These are phyloP conservation scores for Pachypeltis micranthus DNA, from an alignment of 1,140 invertebrate genomes.

Conservation along the genomic window DNA sequence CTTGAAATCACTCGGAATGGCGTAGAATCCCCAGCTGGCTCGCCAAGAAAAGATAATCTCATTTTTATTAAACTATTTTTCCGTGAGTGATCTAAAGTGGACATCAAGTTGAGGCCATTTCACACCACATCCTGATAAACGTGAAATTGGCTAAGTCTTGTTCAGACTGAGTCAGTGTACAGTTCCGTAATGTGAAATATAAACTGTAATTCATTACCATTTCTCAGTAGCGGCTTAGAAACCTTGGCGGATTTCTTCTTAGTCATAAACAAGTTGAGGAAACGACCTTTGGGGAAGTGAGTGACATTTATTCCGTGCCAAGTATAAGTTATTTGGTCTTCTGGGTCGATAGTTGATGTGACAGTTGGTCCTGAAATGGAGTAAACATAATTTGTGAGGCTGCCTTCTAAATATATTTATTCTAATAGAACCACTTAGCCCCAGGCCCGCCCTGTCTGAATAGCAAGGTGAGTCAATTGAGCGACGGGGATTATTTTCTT, in stretches of 20 bases:
- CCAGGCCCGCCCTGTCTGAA: too few species aligned
- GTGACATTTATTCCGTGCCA: neutral
- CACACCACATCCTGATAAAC: too few species aligned
- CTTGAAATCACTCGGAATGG: too few species aligned
- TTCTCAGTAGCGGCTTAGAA: neutral
- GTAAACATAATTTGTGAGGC: too few species aligned
- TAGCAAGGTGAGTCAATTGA: too few species aligned
- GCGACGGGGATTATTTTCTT: too few species aligned
- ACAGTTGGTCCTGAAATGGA: too few species aligned
- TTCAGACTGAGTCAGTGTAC: neutral
- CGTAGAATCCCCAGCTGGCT: too few species aligned
- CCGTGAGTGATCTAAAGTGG: neutral
- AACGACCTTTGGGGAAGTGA: neutral
- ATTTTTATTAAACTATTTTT: too few species aligned
- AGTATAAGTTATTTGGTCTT: neutral
- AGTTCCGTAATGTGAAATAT: neutral
- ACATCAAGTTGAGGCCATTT: neutral
- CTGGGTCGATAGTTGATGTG: neutral
- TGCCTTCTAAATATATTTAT: too few species aligned
- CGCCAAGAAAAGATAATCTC: neutral
- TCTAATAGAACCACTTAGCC: too few species aligned
- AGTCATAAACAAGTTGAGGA: neutral
- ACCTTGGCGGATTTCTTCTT: neutral
- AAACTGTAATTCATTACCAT: neutral
- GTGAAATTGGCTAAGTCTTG: neutral